Evolutionary conservation across 2,888 invertebrate genomes (phyloP).

Genomic region (Choreutis nemorana): DNA sequence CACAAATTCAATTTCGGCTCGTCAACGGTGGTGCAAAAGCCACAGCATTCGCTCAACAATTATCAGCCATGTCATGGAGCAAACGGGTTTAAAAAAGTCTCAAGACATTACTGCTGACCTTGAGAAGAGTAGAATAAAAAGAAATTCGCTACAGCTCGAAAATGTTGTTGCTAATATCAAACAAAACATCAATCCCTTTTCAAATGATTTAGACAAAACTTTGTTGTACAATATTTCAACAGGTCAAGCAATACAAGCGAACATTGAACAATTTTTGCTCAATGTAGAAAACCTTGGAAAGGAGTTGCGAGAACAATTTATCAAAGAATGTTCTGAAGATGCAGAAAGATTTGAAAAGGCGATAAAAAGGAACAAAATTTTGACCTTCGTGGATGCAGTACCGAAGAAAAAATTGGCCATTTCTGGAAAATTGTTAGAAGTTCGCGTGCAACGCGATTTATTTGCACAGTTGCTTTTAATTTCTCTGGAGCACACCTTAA

Average conservation of each 20-base stretch:
- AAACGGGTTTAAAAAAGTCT: constrained; percentile 3
- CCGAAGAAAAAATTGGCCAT: not conserved
- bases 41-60: constrained; percentile 6
- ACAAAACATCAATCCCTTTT: constrained; percentile 5
- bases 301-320: constrained; percentile 1
- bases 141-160: constrained; percentile 1
- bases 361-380: constrained; percentile 2
- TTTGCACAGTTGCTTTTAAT: no score
- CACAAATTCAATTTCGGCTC: constrained; percentile 14
- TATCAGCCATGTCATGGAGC: constrained; percentile 4
- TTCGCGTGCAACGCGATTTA: constrained; percentile 2
- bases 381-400: constrained; percentile 3
- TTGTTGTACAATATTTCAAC: constrained; percentile 2
- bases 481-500: no score
- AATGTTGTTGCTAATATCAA: not conserved
- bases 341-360: no score
- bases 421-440: constrained; percentile 1
- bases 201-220: constrained; percentile 1
- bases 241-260: constrained; percentile 2
- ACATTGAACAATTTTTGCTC: constrained; percentile 2
- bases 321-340: constrained; percentile 1
- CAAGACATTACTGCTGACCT: constrained; percentile 5
- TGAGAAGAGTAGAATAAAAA: not conserved
- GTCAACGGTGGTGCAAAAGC: constrained; percentile 12
- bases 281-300: constrained; percentile 1